A percentile compares a stretch with the other conserved stretches of the same genome.
Conservation (phyloP, 2,888 invertebrate species). For the Tromatobia lineatoria region DNA sequence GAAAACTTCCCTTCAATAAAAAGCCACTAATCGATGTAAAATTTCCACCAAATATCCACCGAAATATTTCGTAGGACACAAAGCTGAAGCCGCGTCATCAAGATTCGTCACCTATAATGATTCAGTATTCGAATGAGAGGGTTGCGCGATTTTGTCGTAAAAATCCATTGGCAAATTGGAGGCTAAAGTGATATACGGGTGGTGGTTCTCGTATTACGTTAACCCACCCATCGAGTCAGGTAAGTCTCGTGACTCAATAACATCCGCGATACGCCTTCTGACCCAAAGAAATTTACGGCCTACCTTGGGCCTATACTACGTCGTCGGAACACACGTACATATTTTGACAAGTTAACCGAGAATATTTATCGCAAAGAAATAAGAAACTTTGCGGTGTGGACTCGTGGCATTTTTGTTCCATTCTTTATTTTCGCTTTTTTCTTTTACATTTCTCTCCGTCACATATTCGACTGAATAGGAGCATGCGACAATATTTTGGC, state of each 20-base stretch:
- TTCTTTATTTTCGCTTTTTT: conserved; percentile 24
- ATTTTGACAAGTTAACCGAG: conserved; percentile 79
- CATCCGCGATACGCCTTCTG: conserved; percentile 63
- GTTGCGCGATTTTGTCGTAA: conserved; percentile 1
- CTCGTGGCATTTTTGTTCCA: conserved; percentile 41
- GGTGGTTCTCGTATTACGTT: conserved; percentile 72
- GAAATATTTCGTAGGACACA: background rate
- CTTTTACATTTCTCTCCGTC: background rate
- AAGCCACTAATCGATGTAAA: background rate
- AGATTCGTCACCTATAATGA: conserved; percentile 67
- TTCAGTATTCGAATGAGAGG: conserved; percentile 8
- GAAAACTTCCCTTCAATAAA: too few species aligned
- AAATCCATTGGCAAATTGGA: conserved; percentile 78
- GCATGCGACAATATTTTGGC: conserved; percentile 74
- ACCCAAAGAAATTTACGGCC: conserved; percentile 70
- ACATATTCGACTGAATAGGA: background rate
- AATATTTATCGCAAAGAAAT: conserved; percentile 75
- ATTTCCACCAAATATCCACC: background rate
- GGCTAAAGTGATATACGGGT: conserved; percentile 73
- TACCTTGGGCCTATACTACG: background rate
- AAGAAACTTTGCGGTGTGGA: conserved; percentile 55
- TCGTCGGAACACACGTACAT: conserved; percentile 49
- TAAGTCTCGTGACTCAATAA: conserved; percentile 68
- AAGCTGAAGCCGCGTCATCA: conserved; percentile 11
- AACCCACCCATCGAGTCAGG: conserved; percentile 33